Evolutionary conservation across 2,113 vertebrate genomes (phyloP).

Genomic region (Rhynchopsitta pachyrhyncha): DNA sequence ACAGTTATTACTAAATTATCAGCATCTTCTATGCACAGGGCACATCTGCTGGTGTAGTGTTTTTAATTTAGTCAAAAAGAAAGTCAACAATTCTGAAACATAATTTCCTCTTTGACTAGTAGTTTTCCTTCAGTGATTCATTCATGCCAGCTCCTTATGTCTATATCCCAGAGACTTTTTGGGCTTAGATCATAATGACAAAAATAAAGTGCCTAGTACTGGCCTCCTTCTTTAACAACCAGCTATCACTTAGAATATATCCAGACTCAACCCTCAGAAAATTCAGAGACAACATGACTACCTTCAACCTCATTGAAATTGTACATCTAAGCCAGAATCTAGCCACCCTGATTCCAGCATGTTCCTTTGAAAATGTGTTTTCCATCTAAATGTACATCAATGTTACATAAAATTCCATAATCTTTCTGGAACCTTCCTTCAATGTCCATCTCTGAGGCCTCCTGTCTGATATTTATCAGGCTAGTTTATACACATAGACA

Average conservation of each 20-base stretch:
- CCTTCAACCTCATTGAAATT: background rate
- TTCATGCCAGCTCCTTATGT: background rate
- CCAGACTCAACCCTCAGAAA: background rate
- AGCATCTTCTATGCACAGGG: background rate
- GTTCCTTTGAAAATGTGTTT: background rate
- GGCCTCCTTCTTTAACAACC: background rate
- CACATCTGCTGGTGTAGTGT: background rate
- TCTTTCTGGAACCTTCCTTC: background rate
- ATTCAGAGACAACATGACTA: background rate
- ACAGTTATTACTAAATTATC: background rate
- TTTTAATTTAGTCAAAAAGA: background rate
- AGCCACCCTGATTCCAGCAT: background rate
- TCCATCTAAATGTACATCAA: background rate
- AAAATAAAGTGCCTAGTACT: background rate
- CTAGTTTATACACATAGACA: rapidly evolving
- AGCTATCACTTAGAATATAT: background rate
- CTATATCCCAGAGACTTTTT: background rate
- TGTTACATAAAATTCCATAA: background rate
- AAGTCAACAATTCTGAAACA: background rate
- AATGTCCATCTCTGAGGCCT: background rate
- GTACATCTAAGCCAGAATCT: background rate
- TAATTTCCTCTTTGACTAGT: background rate
- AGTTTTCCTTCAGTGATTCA: background rate
- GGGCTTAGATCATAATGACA: background rate
- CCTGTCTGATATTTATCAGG: background rate